Evolutionary conservation across 1,140 invertebrate genomes (phyloP).

Genomic region (Sogatella furcifera): DNA sequence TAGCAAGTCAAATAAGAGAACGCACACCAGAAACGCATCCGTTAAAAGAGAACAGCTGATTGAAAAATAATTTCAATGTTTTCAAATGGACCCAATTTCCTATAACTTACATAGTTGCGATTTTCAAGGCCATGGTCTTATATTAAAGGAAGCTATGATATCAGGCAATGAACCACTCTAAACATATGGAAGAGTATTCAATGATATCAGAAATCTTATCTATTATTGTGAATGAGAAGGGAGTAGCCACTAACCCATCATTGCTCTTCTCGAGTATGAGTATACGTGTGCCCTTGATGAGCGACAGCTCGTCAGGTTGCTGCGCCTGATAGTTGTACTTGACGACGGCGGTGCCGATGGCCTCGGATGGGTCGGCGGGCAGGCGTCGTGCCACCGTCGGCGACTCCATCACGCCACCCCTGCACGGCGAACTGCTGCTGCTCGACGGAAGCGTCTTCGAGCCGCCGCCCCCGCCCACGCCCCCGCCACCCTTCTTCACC

Average conservation of each 20-base stretch:
- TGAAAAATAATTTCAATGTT: too few relatives aligned
- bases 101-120: too few relatives aligned
- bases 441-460: slow-evolving; percentile 78
- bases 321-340: slow-evolving; percentile 98
- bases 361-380: slow-evolving; percentile 73
- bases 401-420: slow-evolving; percentile 55
- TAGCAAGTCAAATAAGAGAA: too few relatives aligned
- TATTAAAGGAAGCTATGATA: too few relatives aligned
- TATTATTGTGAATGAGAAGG: too few relatives aligned
- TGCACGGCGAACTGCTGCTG: slow-evolving; percentile 59
- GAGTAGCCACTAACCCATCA: slow-evolving; percentile 63
- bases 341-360: slow-evolving; percentile 82
- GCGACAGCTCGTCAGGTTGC: slow-evolving; percentile 89
- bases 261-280: slow-evolving; percentile 96
- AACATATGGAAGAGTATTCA: too few relatives aligned
- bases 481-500: slow-evolving; percentile 70
- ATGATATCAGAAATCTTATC: too few relatives aligned
- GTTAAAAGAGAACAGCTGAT: too few relatives aligned
- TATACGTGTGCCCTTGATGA: slow-evolving; percentile 84
- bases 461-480: slow-evolving; percentile 58
- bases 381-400: slow-evolving; percentile 60
- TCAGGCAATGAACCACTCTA: too few relatives aligned
- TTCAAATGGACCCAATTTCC: too few relatives aligned
- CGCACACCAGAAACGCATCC: too few relatives aligned
- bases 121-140: too few relatives aligned